Base-by-base conservation (phyloP, 2,113 vertebrate species). In the Leucopternis melanops region DNA sequence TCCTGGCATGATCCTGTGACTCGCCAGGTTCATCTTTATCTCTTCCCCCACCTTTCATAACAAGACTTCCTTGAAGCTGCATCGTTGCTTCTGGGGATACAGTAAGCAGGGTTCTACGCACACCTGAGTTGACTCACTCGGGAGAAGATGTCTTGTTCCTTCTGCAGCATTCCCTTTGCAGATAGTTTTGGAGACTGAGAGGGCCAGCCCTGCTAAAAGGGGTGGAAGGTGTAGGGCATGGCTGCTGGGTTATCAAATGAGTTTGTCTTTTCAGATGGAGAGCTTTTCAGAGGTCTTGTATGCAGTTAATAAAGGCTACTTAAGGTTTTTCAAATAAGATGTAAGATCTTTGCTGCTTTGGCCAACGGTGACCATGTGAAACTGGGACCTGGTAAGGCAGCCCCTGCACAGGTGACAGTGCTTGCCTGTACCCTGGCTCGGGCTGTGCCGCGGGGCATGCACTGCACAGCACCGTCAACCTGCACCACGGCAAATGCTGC, bases 1-100 rank as follows among this genome's bases (percentile, higher is more conserved):
- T 75, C 81, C 62, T 4, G 3, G 58, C 54, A 42, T 3, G 42
- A 65, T 88, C 77, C 42, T 13, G 5, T 95, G 92, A 96, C 81
- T 95, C 95, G 94, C 59, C 16, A 18, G 22, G 44, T 85, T 94
- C 63, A n/a, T 49, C 73, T 87, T 59, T 78, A 81, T 89, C 88
- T 91, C 92, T 91, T 89, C 86, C 73, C 73, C 87, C 66, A 94
- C 86, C 86, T 94, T 79, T 84, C 54, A 44, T 63, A 91, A 84
- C 69, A 36, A 50, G 80, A 81, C 65, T 90, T 79, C 73, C 94
- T 88, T 94, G 72, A 79, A 92, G 54, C 80, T 87, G 65, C 23
- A 52, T 86, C 27, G 10, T 27, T 90, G 72, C 77, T 94, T 70
- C 80, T 67, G 83, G 59, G 57, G 54, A 75, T 73, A 38, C 80